Conservation (phyloP, 2,113 vertebrate species). For the Vimba vimba region DNA sequence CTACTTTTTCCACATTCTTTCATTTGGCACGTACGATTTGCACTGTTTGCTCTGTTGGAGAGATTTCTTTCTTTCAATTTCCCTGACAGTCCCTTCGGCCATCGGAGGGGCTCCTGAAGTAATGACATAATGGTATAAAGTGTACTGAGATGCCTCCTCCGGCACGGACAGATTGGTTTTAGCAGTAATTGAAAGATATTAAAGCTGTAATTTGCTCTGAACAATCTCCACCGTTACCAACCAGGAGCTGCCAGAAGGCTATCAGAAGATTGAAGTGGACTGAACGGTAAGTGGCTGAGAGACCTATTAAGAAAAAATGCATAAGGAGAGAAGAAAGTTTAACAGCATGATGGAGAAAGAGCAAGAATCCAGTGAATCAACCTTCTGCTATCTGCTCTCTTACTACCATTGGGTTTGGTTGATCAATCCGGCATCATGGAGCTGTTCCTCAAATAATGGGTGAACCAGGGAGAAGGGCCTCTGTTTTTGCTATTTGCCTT, state of each 20-base stretch:
- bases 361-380: not conserved
- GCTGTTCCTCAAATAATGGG: not conserved
- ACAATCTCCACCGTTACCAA: slow-evolving; percentile 56
- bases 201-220: slow-evolving; percentile 70
- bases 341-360: slow-evolving; percentile 16
- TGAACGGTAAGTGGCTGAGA: slow-evolving; percentile 31
- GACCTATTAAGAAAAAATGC: slow-evolving; percentile 28
- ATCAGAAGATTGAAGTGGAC: slow-evolving; percentile 45
- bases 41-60: not conserved
- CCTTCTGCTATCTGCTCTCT: not conserved
- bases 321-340: slow-evolving; percentile 24
- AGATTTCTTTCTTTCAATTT: slow-evolving; percentile 60
- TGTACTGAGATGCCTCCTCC: slow-evolving; percentile 49
- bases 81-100: slow-evolving; percentile 67
- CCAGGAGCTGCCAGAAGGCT: slow-evolving; percentile 51
- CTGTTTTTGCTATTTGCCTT: slow-evolving; percentile 44
- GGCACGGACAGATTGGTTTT: slow-evolving; percentile 42
- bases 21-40: not conserved
- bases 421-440: not conserved
- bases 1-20: not conserved
- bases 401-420: not conserved
- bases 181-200: slow-evolving; percentile 67
- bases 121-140: slow-evolving; percentile 60
- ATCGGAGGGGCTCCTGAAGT: slow-evolving; percentile 60
- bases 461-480: not conserved